These are phyloP conservation scores for Taurulus bubalis DNA, from an alignment of 2,113 vertebrate genomes.

Conservation along the genomic window DNA sequence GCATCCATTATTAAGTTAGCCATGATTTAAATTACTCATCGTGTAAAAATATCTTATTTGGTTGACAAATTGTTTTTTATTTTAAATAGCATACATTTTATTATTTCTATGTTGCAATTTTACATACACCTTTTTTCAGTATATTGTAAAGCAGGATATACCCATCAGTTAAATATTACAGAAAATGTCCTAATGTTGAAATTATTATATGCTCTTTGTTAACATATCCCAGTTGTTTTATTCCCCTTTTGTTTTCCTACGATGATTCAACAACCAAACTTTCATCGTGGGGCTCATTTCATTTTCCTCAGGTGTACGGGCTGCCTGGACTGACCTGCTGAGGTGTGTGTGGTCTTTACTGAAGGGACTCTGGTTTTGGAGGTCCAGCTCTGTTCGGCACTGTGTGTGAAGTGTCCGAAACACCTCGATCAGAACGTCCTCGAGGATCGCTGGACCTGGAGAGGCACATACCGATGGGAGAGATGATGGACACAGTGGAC, in stretches of 20 bases:
- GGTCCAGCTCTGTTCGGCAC: conserved; percentile 93
- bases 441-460: conserved; percentile 95
- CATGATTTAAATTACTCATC: not conserved
- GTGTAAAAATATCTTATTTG: no score
- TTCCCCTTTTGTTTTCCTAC: not conserved
- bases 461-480: conserved; percentile 5
- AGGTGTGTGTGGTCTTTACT: conserved; percentile 96
- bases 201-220: not conserved
- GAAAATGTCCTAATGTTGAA: not conserved
- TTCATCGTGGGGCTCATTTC: not conserved
- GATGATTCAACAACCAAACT: not conserved
- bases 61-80: no score
- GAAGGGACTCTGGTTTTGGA: conserved; percentile 92
- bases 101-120: not conserved
- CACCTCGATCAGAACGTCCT: conserved; percentile 97
- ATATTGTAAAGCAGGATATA: not conserved
- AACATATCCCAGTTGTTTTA: not conserved
- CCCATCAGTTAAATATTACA: not conserved
- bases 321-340: conserved; percentile 88
- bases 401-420: conserved; percentile 95
- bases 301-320: not conserved
- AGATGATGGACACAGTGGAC: not conserved
- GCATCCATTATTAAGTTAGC: no score
- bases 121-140: not conserved
- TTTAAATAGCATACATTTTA: not conserved